A percentile compares a stretch with the other conserved stretches of the same genome.
Evolutionary conservation across 2,888 invertebrate species (phyloP).

Genomic region (Brenthis hecate): DNA sequence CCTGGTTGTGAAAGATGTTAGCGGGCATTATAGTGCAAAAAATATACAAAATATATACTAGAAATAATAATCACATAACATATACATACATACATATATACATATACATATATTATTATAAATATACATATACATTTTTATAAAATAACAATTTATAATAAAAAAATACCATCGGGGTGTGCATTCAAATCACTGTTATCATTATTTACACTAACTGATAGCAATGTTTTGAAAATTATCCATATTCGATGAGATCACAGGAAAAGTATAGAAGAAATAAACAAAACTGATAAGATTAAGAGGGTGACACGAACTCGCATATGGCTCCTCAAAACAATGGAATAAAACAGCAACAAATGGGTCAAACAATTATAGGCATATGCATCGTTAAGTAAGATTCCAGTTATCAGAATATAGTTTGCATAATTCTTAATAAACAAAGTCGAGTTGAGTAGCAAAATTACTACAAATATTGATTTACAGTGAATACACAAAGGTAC

Average conservation of each 20-base stretch:
- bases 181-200: slow-evolving; percentile 3
- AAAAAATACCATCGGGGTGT: neutral
- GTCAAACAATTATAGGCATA: slow-evolving; percentile 12
- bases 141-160: neutral
- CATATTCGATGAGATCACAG: slow-evolving; percentile 65
- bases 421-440: neutral
- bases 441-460: no score
- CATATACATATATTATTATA: no score
- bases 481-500: no score
- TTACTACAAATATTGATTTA: no score
- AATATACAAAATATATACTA: no score
- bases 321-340: slow-evolving; percentile 61
- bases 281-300: slow-evolving; percentile 63
- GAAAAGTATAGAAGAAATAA: slow-evolving; percentile 69
- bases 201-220: slow-evolving; percentile 25
- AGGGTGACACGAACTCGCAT: slow-evolving; percentile 56
- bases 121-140: no score
- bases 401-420: neutral
- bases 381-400: slow-evolving; percentile 1
- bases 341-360: slow-evolving; percentile 68
- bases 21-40: no score
- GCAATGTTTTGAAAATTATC: slow-evolving; percentile 49
- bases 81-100: no score
- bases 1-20: no score
- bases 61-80: no score